Percentiles rank a stretch among this genome's conserved stretches.
Evolutionary conservation across 2,888 invertebrate genomes (phyloP).

Genomic region (Biston stratarius): DNA sequence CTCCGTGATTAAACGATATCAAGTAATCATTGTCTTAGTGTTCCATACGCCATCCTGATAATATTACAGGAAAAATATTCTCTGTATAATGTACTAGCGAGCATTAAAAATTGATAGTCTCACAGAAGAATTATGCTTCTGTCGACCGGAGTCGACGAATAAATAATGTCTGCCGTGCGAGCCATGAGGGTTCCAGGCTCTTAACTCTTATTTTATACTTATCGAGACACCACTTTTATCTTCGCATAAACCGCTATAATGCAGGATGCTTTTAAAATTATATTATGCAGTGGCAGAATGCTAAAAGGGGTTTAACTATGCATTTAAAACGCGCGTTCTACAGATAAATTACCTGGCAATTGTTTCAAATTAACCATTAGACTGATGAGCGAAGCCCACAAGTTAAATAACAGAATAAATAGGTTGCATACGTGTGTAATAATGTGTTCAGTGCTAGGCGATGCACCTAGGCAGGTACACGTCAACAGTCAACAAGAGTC

Average conservation of each 20-base stretch:
- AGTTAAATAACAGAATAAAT: neutral
- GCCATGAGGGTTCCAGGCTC: constrained; percentile 52
- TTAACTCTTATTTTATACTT: constrained; percentile 73
- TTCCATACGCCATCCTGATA: constrained; percentile 16
- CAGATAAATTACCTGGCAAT: constrained; percentile 44
- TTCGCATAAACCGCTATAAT: constrained; percentile 71
- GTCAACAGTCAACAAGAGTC: too few species aligned
- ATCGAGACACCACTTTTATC: constrained; percentile 77
- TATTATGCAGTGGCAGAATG: constrained; percentile 55
- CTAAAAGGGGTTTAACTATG: constrained; percentile 54
- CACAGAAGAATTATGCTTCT: constrained; percentile 55
- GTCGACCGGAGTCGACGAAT: constrained; percentile 57
- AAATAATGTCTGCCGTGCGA: constrained; percentile 59
- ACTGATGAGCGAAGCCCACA: constrained; percentile 21
- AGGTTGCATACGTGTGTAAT: neutral
- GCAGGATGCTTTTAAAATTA: constrained; percentile 73
- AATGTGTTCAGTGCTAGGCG: neutral
- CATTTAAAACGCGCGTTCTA: constrained; percentile 48
- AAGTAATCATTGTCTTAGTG: constrained; percentile 14
- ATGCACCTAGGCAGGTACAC: too few species aligned
- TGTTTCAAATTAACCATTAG: constrained; percentile 36
- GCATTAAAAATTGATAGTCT: constrained; percentile 58
- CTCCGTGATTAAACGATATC: neutral
- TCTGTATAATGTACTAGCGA: constrained; percentile 46
- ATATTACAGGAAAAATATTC: constrained; percentile 37